Base-by-base conservation (phyloP, 2,113 vertebrate species). In the Nothobranchius kuhntae region DNA sequence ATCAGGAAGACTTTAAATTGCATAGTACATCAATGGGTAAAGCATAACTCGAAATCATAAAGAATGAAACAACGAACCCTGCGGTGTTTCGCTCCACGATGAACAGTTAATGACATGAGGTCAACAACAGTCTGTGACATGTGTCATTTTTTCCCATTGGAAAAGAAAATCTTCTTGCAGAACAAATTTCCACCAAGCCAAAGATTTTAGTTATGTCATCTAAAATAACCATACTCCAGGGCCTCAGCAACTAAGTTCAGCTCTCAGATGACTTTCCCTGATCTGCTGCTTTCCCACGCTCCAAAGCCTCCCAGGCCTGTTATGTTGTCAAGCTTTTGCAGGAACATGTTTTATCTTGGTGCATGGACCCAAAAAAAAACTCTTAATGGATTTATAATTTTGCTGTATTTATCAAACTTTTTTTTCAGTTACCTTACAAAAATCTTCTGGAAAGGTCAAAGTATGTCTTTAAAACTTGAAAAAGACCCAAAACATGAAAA, bases 221-320 rank as follows among this genome's bases (percentile, higher is more conserved):
- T 53, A 5, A 56, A 38, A 56, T 40, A 38, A 40, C 17, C 42
- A 61, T 60, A 63, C 52, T 59, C 71, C 3, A 57, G 46, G 73
- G 40, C 14, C 51, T 65, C 10, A 40, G 48, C 9, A 67, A 69
- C 69, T 78, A 58, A 55, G 76, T 47, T 53, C 64, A 74, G 38
- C 68, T 74, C 67, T 71, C 35, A 73, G 62, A 72, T 77, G 60
- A 71, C 63, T 81, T 77, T 81, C 53, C 62, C 36, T 73, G 42
- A 66, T 78, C 57, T 58, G 61, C 53, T 71, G 52, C 55, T 82
- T 78, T 79, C 61, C 75, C 70, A 73, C 21, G 24, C 69, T 81
- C 50, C 42, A 45, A 64, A 65, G 48, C 68, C 54, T 56, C 24
- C 21, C 38, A 38, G 61, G 68, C 11, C 26, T 21, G 53, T 45